Evolutionary conservation across 2,888 invertebrate genomes (phyloP), one percentile per base, ranked within the genome.

Genomic region (Eupithecia subumbrata): DNA sequence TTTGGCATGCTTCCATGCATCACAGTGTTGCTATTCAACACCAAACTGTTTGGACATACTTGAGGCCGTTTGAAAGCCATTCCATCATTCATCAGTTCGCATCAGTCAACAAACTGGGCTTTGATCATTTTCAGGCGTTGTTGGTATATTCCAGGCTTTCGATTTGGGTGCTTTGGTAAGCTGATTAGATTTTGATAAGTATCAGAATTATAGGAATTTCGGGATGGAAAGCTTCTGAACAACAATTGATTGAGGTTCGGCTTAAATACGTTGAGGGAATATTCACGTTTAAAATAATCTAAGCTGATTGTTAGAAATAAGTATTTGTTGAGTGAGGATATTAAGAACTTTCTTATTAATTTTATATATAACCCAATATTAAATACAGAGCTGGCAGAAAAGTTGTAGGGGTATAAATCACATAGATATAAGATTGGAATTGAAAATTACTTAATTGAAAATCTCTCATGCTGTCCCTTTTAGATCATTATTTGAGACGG

Each of bases 41-140:
- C 16, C 68, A 45, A 68, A 43, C 68, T 43, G 22, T 67, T 67
- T 43, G n/a, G 43, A 43, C 68, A 40, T 68, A 22, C 68, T 67
- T 25, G 68, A n/a, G 22, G 25, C 68, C 64, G 34, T 34, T 68
- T 67, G 37, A 70, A 64, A 52, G 48, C 69, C 52, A 72, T 68
- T 37, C 72, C 72, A 75, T 72, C 69, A 72, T 40, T 40, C 70
- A 56, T 43, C 70, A 22, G n/a, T 30, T 69, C n/a, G 63, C 52
- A 45, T 56, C 34, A 34, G 75, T 72, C 72, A 69, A 69, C 69
- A 75, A 67, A 18, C 69, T 30, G 64, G 52, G 64, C 75, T 72
- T 75, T 75, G 75, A 75, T 75, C 72, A 75, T 37, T 37, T 69
- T n/a, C 69, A 60, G 69, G 37, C 69, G 34, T 25, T 71, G 14